These are phyloP conservation scores for Chelidonichthys spinosus DNA, from an alignment of 2,797 vertebrate genomes.

Conservation along the genomic window DNA sequence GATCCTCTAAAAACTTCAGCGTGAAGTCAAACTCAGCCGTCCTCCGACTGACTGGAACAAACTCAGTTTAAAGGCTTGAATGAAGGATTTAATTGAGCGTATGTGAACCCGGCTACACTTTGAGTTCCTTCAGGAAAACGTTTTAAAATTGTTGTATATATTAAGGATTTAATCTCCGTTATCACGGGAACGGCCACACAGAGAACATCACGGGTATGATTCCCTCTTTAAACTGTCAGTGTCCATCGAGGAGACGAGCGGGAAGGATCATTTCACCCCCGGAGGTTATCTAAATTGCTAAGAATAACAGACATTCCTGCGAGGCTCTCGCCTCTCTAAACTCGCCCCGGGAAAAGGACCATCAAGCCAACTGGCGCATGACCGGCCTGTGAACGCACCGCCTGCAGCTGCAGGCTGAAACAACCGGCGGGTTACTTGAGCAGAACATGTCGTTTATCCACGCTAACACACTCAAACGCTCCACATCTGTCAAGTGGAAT, in stretches of 20 bases:
- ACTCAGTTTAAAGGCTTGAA: neutral
- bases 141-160: neutral
- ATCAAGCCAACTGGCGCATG: constrained; percentile 42
- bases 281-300: constrained; percentile 62
- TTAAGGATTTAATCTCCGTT: too few species aligned
- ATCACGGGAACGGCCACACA: too few species aligned
- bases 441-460: constrained; percentile 49
- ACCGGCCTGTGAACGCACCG: constrained; percentile 34
- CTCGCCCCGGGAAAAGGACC: constrained; percentile 53
- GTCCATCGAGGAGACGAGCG: constrained; percentile 29
- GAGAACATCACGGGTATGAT: too few species aligned
- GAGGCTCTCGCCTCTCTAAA: constrained; percentile 54
- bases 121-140: neutral
- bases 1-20: neutral
- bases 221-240: constrained; percentile 25
- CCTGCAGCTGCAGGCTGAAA: constrained; percentile 53
- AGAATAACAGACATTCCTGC: constrained; percentile 75
- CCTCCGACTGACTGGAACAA: neutral
- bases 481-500: constrained; percentile 33
- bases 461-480: constrained; percentile 20
- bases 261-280: constrained; percentile 51
- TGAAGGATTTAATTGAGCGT: neutral
- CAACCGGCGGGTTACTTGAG: constrained; percentile 39
- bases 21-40: neutral
- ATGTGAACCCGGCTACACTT: neutral